Conservation (phyloP, 2,888 invertebrate species). For the Clusia tigrina region DNA sequence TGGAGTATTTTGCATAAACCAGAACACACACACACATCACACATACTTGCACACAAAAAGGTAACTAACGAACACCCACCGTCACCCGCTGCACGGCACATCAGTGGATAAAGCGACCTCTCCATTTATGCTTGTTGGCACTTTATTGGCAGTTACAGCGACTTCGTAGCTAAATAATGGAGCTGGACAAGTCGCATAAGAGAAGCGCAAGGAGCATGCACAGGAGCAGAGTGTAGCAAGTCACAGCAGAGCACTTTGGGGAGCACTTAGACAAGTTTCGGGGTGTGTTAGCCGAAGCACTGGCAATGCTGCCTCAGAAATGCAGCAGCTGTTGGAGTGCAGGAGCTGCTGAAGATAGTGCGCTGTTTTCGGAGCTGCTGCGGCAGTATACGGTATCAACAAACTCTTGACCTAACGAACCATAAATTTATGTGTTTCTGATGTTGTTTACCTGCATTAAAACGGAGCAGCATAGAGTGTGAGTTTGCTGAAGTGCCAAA, state of each 20-base stretch:
- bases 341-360: neutral
- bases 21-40: too few relatives aligned
- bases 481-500: neutral
- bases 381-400: too few relatives aligned
- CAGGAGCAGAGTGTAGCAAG: neutral
- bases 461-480: too few relatives aligned
- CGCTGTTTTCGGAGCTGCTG: neutral
- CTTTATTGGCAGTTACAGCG: conserved; percentile 35
- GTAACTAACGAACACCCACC: neutral
- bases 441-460: conserved; percentile 40
- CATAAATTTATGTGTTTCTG: conserved; percentile 61
- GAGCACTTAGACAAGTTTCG: conserved; percentile 8
- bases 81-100: neutral
- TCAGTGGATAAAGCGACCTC: neutral
- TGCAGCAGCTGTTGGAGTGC: too few relatives aligned
- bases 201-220: neutral
- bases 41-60: conserved; percentile 8
- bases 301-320: too few relatives aligned
- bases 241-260: conserved; percentile 15
- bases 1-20: conserved; percentile 40
- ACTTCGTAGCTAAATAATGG: conserved; percentile 26
- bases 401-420: conserved; percentile 61
- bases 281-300: too few relatives aligned
- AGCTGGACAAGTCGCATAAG: conserved; percentile 17
- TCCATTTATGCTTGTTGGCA: conserved; percentile 34